Base-by-base conservation (phyloP, 2,888 invertebrate genomes). In the Maniola hyperantus region DNA sequence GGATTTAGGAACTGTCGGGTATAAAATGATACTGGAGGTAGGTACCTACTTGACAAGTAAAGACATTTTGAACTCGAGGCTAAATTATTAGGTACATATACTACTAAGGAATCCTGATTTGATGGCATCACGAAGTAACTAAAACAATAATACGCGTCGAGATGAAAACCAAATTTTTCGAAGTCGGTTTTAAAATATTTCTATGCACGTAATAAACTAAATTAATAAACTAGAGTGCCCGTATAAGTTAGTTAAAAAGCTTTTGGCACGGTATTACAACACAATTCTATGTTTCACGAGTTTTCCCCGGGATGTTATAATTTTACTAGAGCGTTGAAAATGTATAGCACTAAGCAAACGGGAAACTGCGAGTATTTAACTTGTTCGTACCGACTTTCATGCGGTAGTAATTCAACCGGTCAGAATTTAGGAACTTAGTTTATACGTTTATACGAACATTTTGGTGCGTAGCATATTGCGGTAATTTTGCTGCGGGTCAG, bases 221-320 rank as follows among this genome's bases (percentile, higher is more conserved):
- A 34, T 11, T 39, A 11, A 13, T 6, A n/a, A 44, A 15, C 6
- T 48, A 2, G 7, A 48, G 48, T 48, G 15, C 4, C 1, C 15
- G 15, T 39, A 20, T 55, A 55, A 55, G 39, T 55, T 55, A 55
- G 55, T 39, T 55, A 55, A 39, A 54, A 36, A 55, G 39, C 39
- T 55, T 39, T 55, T 55, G 55, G 55, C 55, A 55, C 36, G 15
- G 55, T 55, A 20, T 55, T 20, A 55, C 39, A 55, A 20, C 39
- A 55, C 6, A 55, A 39, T 55, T 39, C 18, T 6, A 18, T 55
- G 36, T 20, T 55, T 6, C 18, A 15, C 18, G 34, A 36, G 48
- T 6, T 46, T 34, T 11, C 7, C 7, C 34, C 5, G 15, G 33
- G 0, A 10, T 39, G 15, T 39, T 39, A 20, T 26, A 26, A 26